Evolutionary conservation across 2,797 vertebrate genomes (phyloP), one percentile per base, ranked within the genome.

Genomic region (Harpagifer antarcticus): DNA sequence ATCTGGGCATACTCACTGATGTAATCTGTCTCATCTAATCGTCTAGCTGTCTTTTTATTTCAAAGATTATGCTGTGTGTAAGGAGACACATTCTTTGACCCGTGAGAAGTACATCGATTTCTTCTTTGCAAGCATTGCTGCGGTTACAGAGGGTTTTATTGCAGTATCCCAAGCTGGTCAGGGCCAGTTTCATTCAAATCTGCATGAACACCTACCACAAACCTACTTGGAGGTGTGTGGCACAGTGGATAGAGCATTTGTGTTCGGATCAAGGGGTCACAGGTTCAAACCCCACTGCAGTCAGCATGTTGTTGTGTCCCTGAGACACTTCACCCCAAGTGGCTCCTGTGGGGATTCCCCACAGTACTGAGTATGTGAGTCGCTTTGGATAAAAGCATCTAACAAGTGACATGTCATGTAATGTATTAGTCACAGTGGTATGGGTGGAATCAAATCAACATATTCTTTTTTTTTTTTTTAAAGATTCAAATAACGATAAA

Each of bases 131-230:
- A 62, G 33, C 74, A 49, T 61, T 23, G 56, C 59, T 45, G 16
- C 17, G 1, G 37, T 75, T 62, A 73, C 52, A 19, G 54, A 72
- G 75, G 20, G 2, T 58, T 43, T 40, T 42, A 9, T 61, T 64
- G 64, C 19, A 40, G 57, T 23, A 59, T 56, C 72, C 59, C 19
- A 65, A 78, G 71, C 80, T 63, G 61, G 42, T 68, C 16, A 15
- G 27, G 16, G 12, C 52, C 70, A 59, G 61, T 73, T 70, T 62
- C 50, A 52, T 58, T 53, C n/a, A 43, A 81, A 63, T 66, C 31
- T 72, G 72, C 53, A 64, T 44, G 73, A 72, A 62, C 69, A n/a
- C 50, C 63, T 59, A 77, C 55, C 67, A 68, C 64, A 73, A 81
- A 75, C 61, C 62, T 71, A 62, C 58, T 23, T 23, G 23, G 23